Evolutionary conservation across 1,140 invertebrate genomes (phyloP).

Genomic region (Zeugodacus cucurbitae): DNA sequence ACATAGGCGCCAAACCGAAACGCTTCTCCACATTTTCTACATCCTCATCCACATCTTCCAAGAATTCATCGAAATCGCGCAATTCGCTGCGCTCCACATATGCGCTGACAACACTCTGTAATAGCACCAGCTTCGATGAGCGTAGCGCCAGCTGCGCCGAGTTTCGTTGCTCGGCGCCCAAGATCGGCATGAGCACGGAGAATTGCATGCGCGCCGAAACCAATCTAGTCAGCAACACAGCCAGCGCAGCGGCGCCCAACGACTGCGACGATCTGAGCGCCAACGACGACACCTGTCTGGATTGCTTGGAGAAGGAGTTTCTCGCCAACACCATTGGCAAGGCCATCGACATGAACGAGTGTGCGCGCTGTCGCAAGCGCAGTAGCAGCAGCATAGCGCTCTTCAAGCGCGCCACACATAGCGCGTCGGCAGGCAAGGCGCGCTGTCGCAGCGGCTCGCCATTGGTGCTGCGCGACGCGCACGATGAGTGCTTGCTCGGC

Average conservation of each 20-base stretch:
- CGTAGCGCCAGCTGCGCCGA: slow-evolving; percentile 62
- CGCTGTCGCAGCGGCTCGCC: slow-evolving; percentile 59
- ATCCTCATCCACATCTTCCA: slow-evolving; percentile 57
- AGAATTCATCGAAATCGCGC: slow-evolving; percentile 55
- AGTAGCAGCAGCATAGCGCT: slow-evolving; percentile 21
- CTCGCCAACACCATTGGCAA: slow-evolving; percentile 62
- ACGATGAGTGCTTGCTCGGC: neutral
- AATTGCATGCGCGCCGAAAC: neutral
- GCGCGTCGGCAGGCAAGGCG: neutral
- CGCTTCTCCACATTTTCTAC: slow-evolving; percentile 53
- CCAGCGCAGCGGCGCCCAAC: slow-evolving; percentile 4
- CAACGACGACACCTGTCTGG: slow-evolving; percentile 60
- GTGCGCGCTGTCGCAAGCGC: slow-evolving; percentile 53
- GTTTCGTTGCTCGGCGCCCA: slow-evolving; percentile 48
- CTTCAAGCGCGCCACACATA: slow-evolving; percentile 42
- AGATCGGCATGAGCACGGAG: neutral
- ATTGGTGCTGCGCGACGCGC: neutral
- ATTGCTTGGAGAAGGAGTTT: slow-evolving; percentile 63
- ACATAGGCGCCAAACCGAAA: slow-evolving; percentile 56
- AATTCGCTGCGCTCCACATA: slow-evolving; percentile 50
- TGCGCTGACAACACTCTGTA: slow-evolving; percentile 2
- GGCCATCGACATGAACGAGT: slow-evolving; percentile 53
- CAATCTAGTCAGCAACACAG: slow-evolving; percentile 43
- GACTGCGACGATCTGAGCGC: slow-evolving; percentile 36
- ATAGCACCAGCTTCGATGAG: slow-evolving; percentile 53